These are phyloP conservation scores for Bufo bufo DNA, from an alignment of 2,113 vertebrate species.

Conservation along the genomic window DNA sequence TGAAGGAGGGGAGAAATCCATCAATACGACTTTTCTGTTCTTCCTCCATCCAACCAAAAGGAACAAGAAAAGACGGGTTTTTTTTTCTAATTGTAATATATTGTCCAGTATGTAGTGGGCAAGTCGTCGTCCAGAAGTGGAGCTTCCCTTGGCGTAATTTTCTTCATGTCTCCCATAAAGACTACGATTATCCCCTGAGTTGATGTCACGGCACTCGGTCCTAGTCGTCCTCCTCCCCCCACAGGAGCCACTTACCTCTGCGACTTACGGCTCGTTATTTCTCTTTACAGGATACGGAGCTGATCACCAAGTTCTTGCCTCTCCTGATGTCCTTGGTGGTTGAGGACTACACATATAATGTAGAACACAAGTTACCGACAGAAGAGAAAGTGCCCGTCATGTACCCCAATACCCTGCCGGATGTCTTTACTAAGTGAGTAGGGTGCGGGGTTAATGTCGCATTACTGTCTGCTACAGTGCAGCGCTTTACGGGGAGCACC, in stretches of 20 bases:
- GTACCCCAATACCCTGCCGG: slow-evolving; percentile 85
- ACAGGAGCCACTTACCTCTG: too few relatives aligned
- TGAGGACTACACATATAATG: slow-evolving; percentile 89
- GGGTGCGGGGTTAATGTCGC: neutral
- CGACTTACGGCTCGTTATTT: too few relatives aligned
- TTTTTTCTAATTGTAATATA: neutral
- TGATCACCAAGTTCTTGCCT: slow-evolving; percentile 93
- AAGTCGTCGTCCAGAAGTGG: neutral
- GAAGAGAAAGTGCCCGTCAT: slow-evolving; percentile 84
- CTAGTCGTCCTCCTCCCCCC: too few relatives aligned
- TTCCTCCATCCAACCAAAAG: too few relatives aligned
- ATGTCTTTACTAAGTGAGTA: slow-evolving; percentile 84
- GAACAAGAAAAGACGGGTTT: neutral
- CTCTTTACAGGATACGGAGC: slow-evolving; percentile 80
- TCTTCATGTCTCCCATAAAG: neutral
- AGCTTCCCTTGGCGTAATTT: neutral
- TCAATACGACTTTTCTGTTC: too few relatives aligned
- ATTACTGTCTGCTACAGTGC: too few relatives aligned
- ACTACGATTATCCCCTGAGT: neutral
- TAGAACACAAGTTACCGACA: slow-evolving; percentile 90
- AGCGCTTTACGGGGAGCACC: too few relatives aligned
- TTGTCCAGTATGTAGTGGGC: neutral
- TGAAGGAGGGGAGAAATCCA: too few relatives aligned
- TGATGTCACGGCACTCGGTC: too few relatives aligned
- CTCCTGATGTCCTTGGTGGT: slow-evolving; percentile 95